Conservation (phyloP, 2,113 vertebrate genomes). For the Willisornis vidua region DNA sequence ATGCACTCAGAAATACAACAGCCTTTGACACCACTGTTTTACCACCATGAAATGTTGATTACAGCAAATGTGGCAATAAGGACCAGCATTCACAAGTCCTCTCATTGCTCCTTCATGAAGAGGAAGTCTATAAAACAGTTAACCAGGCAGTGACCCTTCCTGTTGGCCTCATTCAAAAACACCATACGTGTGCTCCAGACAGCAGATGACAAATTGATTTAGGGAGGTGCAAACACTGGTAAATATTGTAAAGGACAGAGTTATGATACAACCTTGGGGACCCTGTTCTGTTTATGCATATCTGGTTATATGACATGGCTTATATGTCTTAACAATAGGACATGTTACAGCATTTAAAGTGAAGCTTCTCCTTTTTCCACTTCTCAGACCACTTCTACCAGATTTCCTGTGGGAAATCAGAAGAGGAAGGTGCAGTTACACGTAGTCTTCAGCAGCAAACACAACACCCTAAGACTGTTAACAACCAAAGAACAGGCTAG, state of each 20-base stretch:
- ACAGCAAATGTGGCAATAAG: neutral
- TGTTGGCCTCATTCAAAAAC: neutral
- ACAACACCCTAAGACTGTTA: neutral
- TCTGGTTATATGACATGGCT: neutral
- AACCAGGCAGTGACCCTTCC: constrained; percentile 15
- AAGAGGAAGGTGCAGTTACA: neutral
- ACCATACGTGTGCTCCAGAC: neutral
- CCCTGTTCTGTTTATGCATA: neutral
- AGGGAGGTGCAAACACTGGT: neutral
- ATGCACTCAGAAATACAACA: neutral
- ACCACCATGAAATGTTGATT: neutral
- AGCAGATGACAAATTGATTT: neutral
- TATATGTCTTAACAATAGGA: neutral
- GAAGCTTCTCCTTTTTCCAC: neutral
- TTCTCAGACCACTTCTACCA: neutral
- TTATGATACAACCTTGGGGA: neutral
- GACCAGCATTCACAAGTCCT: neutral
- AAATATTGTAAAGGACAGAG: neutral
- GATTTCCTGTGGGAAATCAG: neutral
- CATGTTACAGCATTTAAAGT: neutral
- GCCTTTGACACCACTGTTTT: neutral
- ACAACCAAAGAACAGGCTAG: neutral
- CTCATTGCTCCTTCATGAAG: neutral
- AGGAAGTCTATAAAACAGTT: constrained; percentile 15
- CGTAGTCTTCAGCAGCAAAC: neutral